These are phyloP conservation scores for Zaprionus kolodkinae DNA, from an alignment of 1,140 invertebrate species.

Conservation along the genomic window DNA sequence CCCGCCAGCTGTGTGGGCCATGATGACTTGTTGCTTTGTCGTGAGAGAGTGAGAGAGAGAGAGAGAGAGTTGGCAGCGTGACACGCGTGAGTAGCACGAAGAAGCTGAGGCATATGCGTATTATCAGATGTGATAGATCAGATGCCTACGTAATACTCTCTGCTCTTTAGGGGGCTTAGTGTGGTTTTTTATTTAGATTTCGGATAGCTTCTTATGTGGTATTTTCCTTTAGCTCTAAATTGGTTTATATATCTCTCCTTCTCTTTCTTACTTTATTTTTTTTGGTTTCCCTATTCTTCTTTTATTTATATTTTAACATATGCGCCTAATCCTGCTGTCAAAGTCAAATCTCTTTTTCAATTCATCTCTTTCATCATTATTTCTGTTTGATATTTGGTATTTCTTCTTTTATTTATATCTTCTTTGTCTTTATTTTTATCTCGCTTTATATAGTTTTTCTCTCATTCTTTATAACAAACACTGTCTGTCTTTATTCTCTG, in stretches of 20 bases:
- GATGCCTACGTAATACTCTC: not conserved
- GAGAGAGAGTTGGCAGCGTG: constrained; percentile 12
- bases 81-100: constrained; percentile 5
- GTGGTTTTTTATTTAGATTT: not conserved
- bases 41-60: too few species aligned
- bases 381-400: too few species aligned
- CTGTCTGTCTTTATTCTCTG: not conserved
- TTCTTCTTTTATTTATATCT: too few species aligned
- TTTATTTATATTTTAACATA: not conserved
- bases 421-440: too few species aligned
- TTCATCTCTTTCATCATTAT: too few species aligned
- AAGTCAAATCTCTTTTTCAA: not conserved
- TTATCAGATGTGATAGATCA: not conserved
- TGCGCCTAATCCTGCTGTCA: not conserved
- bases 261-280: not conserved
- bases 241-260: not conserved
- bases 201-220: not conserved
- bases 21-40: constrained; percentile 73
- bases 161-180: not conserved
- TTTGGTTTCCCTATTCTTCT: not conserved
- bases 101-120: not conserved
- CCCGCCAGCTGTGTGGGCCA: constrained; percentile 43
- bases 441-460: too few species aligned
- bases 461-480: too few species aligned
- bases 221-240: not conserved